Evolutionary conservation across 2,797 vertebrate genomes (phyloP).

Genomic region (Sebastes alutus): DNA sequence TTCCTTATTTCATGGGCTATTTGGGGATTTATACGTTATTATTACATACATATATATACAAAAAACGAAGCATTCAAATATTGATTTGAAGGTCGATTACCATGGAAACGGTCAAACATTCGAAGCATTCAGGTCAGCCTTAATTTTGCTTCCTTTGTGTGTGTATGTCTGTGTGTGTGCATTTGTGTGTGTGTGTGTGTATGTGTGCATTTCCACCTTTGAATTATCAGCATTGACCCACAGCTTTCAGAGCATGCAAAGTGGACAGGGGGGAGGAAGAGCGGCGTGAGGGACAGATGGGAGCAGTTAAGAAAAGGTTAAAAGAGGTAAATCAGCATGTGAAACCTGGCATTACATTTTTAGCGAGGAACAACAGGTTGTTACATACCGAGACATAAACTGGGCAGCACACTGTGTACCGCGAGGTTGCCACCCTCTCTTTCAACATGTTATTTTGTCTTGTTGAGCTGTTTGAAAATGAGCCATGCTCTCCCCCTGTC

Average conservation of each 20-base stretch:
- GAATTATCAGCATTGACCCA: not conserved
- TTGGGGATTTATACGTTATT: too few relatives aligned
- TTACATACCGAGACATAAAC: not conserved
- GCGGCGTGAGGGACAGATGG: not conserved
- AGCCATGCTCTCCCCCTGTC: slow-evolving; percentile 20
- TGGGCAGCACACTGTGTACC: not conserved
- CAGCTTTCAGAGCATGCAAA: not conserved
- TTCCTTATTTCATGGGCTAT: too few relatives aligned
- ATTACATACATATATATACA: too few relatives aligned
- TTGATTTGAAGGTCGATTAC: too few relatives aligned
- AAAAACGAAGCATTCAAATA: too few relatives aligned
- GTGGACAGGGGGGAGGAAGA: not conserved
- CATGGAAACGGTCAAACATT: too few relatives aligned
- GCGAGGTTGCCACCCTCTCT: slow-evolving; percentile 6
- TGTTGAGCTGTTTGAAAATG: slow-evolving; percentile 9
- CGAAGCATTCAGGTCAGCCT: not conserved
- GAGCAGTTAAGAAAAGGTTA: slow-evolving; percentile 1
- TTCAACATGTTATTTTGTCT: slow-evolving; percentile 28
- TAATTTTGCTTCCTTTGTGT: not conserved
- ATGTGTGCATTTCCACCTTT: not conserved
- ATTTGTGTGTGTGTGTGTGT: not conserved
- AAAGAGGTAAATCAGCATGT: not conserved
- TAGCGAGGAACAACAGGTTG: not conserved
- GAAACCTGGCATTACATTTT: not conserved
- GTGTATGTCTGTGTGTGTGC: not conserved